Evolutionary conservation across 2,888 invertebrate genomes (phyloP).

Genomic region (Malthinus seriepunctatus): DNA sequence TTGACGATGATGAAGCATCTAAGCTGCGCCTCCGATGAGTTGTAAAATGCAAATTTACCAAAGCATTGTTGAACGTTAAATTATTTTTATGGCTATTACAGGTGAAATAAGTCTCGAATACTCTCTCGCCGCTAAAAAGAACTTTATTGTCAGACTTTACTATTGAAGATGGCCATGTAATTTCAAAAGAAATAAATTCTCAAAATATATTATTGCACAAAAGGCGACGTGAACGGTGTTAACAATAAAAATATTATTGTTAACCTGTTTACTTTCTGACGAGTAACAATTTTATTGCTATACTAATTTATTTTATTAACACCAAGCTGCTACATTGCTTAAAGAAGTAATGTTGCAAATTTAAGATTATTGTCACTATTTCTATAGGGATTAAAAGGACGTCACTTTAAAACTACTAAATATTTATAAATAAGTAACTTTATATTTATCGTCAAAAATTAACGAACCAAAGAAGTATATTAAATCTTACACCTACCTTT

Average conservation of each 20-base stretch:
- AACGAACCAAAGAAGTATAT: too few species aligned
- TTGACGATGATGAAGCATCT: conserved; percentile 24
- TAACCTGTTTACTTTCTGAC: conserved; percentile 30
- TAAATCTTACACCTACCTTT: too few species aligned
- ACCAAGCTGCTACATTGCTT: conserved; percentile 22
- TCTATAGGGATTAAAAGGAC: not conserved
- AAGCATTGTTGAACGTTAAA: conserved; percentile 42
- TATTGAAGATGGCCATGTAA: conserved; percentile 14
- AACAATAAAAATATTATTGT: conserved; percentile 35
- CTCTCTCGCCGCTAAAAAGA: conserved; percentile 31
- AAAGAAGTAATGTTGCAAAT: conserved; percentile 21
- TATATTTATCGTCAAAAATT: too few species aligned
- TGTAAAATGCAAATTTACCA: conserved; percentile 42
- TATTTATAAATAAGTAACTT: not conserved
- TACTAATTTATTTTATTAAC: conserved; percentile 20
- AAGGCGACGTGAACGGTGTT: conserved; percentile 27
- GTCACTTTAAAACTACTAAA: conserved; percentile 1
- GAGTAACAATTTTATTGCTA: conserved; percentile 24
- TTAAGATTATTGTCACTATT: conserved; percentile 17
- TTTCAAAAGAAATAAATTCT: conserved; percentile 34
- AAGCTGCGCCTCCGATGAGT: conserved; percentile 38
- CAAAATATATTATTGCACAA: conserved; percentile 33
- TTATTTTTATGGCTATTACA: conserved; percentile 42
- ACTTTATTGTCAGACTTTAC: conserved; percentile 29
- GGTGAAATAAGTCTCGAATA: conserved; percentile 38